phyloP scores from a whole-genome alignment of 2,113 vertebrate species.

The Clarias macrocephalus region DNA sequence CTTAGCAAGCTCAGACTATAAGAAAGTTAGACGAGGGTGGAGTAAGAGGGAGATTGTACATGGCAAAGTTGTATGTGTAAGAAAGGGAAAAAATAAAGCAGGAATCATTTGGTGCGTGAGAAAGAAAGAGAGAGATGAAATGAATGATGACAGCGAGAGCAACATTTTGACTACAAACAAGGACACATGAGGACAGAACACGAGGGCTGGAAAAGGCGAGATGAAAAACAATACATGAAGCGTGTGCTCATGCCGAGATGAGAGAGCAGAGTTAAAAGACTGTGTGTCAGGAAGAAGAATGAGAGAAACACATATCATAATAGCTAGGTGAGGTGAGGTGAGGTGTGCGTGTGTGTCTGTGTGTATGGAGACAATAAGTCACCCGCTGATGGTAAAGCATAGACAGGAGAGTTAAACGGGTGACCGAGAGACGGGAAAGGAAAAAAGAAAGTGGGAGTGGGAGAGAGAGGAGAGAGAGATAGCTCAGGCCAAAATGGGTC shows the following conservation, averaged over 20 bases:
- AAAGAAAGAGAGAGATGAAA: neutral
- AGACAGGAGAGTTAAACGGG: neutral
- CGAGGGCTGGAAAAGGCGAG: slow-evolving; percentile 2
- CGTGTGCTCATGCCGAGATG: neutral
- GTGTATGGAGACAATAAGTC: slow-evolving; percentile 22
- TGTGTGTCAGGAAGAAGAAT: slow-evolving; percentile 32
- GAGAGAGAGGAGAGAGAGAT: slow-evolving; percentile 13
- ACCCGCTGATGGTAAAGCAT: neutral
- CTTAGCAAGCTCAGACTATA: neutral
- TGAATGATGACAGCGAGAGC: slow-evolving; percentile 1
- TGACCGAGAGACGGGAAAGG: neutral
- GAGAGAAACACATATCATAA: slow-evolving; percentile 34
- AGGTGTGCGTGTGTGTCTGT: neutral
- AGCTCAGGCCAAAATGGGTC: slow-evolving; percentile 29
- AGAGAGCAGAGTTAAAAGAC: slow-evolving; percentile 21
- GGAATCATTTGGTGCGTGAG: too few relatives aligned
- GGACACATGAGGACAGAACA: slow-evolving; percentile 9
- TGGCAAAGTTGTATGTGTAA: neutral
- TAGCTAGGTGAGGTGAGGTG: slow-evolving; percentile 21
- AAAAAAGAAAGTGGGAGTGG: neutral
- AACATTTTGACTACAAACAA: slow-evolving; percentile 20
- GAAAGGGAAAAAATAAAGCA: neutral
- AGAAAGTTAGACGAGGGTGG: neutral
- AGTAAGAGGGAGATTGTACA: neutral
- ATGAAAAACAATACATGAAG: slow-evolving; percentile 28